phyloP scores from a whole-genome alignment of 2,113 vertebrate species.

The Sinocyclocheilus grahami region DNA sequence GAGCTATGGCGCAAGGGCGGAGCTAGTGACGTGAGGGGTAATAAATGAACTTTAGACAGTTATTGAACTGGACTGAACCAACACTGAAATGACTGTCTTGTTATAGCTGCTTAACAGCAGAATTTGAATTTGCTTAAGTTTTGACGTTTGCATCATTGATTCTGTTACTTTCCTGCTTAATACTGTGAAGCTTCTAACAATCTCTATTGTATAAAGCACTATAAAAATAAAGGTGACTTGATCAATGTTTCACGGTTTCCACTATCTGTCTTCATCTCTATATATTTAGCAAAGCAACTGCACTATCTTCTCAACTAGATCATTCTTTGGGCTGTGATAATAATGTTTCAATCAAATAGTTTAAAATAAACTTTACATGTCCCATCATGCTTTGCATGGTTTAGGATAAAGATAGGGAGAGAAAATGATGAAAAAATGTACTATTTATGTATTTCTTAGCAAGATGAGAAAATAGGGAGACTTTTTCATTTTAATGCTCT shows the following conservation, averaged over 20 bases:
- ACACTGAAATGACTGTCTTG: too few species aligned
- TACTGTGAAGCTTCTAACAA: neutral
- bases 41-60: neutral
- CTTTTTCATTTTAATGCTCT: neutral
- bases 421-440: neutral
- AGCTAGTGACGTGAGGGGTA: too few species aligned
- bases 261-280: constrained; percentile 3
- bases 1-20: too few species aligned
- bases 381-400: neutral
- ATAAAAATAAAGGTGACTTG: too few species aligned
- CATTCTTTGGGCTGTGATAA: constrained; percentile 59
- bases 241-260: constrained; percentile 1
- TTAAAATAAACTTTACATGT: neutral
- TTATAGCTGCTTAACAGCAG: too few species aligned
- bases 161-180: too few species aligned
- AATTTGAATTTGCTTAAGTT: too few species aligned
- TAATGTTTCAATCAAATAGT: constrained; percentile 45
- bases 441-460: neutral
- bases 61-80: neutral
- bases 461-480: neutral
- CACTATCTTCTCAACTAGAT: constrained; percentile 56
- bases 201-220: too few species aligned
- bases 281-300: constrained; percentile 28
- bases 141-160: too few species aligned
- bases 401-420: neutral